These are phyloP conservation scores for Euleptes europaea DNA, from an alignment of 2,113 vertebrate species.

Conservation along the genomic window DNA sequence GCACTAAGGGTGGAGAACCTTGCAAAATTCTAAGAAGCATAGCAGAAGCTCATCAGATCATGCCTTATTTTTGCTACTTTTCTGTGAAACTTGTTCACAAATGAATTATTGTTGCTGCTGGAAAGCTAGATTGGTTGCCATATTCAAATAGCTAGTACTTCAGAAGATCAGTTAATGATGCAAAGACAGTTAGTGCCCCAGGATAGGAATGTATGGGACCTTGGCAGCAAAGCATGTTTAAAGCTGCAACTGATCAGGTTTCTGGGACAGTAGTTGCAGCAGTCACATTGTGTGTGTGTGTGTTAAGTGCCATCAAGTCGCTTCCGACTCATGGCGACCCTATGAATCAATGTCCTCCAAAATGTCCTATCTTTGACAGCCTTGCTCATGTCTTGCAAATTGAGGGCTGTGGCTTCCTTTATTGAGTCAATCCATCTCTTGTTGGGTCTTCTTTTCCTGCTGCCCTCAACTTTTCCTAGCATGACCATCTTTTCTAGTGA, in stretches of 20 bases:
- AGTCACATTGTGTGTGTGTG: no score
- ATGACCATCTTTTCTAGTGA: no score
- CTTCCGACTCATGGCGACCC: no score
- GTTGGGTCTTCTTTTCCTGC: no score
- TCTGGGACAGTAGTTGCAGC: not conserved
- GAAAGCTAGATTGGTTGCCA: not conserved
- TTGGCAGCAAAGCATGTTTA: not conserved
- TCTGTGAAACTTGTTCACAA: not conserved
- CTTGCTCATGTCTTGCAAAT: no score
- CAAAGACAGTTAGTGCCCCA: not conserved
- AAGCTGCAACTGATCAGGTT: not conserved
- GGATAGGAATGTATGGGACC: not conserved
- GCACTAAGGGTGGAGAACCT: no score
- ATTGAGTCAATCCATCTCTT: no score
- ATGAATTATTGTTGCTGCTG: not conserved
- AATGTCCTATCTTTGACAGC: no score
- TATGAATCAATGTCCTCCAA: no score
- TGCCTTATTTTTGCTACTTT: not conserved
- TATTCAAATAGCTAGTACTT: not conserved
- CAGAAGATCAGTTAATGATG: not conserved
- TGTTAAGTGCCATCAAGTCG: no score
- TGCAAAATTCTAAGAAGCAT: not conserved
- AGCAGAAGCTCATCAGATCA: not conserved
- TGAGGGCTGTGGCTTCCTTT: no score
- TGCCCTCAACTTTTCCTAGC: no score